Evolutionary conservation across 2,888 invertebrate genomes (phyloP).

Genomic region (Chromoteleia sp.): DNA sequence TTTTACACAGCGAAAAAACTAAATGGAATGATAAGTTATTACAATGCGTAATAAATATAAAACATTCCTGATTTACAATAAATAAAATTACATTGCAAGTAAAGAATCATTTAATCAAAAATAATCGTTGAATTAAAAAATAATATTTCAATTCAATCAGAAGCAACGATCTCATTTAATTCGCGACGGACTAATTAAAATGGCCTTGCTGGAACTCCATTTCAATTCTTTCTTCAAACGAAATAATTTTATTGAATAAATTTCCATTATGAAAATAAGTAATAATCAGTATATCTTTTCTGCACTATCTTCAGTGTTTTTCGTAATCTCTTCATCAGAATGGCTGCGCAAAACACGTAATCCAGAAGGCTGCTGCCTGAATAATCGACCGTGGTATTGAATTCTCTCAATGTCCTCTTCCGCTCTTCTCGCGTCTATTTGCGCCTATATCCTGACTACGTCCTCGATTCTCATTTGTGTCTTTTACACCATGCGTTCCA

Average conservation of each 20-base stretch:
- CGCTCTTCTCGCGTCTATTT: conserved; percentile 22
- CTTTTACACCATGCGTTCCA: conserved; percentile 70
- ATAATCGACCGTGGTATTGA: conserved; percentile 84
- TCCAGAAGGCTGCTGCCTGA: conserved; percentile 76
- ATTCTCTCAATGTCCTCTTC: conserved; percentile 73
- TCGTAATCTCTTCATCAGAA: conserved; percentile 80
- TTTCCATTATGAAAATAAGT: conserved; percentile 17
- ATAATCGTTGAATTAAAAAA: conserved; percentile 13
- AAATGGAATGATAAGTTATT: not conserved
- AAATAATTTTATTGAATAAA: conserved; percentile 17
- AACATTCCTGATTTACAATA: not conserved
- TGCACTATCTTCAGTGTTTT: conserved; percentile 13
- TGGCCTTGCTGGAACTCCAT: not conserved
- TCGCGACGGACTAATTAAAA: conserved; percentile 13
- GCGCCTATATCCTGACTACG: conserved; percentile 17
- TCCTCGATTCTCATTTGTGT: conserved; percentile 45
- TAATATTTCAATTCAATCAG: not conserved
- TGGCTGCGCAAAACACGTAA: conserved; percentile 74
- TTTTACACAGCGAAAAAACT: conserved; percentile 1
- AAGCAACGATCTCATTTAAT: conserved; percentile 1
- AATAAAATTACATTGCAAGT: not conserved
- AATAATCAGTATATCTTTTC: conserved; percentile 35
- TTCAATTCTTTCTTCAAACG: no score
- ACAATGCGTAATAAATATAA: not conserved
- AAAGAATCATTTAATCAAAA: conserved; percentile 11